phyloP scores from a whole-genome alignment of 2,113 vertebrate genomes.

The Saccopteryx bilineata region DNA sequence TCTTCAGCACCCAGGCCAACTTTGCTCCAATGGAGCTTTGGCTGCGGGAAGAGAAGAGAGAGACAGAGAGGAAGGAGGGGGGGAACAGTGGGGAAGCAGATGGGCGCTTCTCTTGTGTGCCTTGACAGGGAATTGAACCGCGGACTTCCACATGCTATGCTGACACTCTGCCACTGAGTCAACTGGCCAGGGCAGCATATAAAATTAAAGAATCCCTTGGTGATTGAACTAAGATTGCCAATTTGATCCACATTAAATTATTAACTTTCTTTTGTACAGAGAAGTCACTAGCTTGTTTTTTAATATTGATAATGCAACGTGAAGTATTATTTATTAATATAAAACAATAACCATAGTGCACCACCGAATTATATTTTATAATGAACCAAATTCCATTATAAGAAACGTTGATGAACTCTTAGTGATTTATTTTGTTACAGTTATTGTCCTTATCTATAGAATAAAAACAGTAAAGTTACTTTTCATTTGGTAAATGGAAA shows the following conservation, averaged over 20 bases:
- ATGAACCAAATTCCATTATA: background rate
- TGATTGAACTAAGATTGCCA: background rate
- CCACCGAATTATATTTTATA: background rate
- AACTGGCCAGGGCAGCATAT: no score
- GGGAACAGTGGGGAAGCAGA: no score
- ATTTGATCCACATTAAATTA: background rate
- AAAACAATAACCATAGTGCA: background rate
- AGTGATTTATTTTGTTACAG: background rate
- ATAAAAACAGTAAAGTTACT: background rate
- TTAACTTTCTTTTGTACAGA: background rate
- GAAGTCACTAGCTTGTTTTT: background rate
- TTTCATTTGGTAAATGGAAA: slow-evolving; percentile 17
- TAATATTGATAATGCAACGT: background rate
- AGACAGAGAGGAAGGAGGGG: no score
- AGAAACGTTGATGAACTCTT: background rate
- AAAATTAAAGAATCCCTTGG: background rate
- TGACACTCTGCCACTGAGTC: no score
- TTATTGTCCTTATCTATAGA: background rate
- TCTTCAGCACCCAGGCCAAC: no score
- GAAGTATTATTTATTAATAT: slow-evolving; percentile 5
- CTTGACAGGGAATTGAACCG: no score
- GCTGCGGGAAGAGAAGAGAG: no score
- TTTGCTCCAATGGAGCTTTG: no score
- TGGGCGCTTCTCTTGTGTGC: no score
- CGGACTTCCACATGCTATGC: no score